Base-by-base conservation (phyloP, 2,113 vertebrate species). In the Anser brachyrhynchus region DNA sequence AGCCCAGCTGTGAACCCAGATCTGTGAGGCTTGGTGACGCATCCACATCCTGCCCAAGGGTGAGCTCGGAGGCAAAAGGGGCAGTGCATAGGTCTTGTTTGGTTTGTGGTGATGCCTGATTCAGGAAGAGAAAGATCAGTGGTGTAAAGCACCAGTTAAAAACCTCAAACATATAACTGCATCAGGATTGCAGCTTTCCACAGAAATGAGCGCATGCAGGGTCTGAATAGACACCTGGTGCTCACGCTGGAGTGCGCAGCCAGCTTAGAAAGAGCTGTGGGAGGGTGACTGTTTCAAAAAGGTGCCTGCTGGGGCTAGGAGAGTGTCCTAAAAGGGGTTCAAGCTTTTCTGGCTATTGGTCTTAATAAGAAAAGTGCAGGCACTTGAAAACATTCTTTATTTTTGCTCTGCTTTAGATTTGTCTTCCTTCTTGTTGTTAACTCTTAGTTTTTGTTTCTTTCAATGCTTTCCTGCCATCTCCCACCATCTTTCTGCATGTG, bases 301-400 rank as follows among this genome's bases (percentile, higher is more conserved):
- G 49, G 26, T 10, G 4, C 0, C 0, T 51, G 2, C 11, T 71
- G 44, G 77, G 13, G 37, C 33, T 57, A n/a, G n/a, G 5, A 18
- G 23, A 46, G 31, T 51, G n/a, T 46, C 41, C n/a, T 55, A 58
- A 66, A 73, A 51, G 8, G 25, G 3, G 1, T 71, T 37, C 11
- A 58, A 76, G 35, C 8, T 73, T 79, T 82, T 82, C 26, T 58
- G 28, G 26, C 7, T n/a, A 23, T 37, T 59, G 31, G 12, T 77
- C 69, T 88, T 39, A 31, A 11, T 2, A 85, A 70, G 20, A 84
- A 41, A 76, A 62, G 26, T 66, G 21, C 3, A 8, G 64, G 13
- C 8, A 6, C 66, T 70, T 54, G 28, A 70, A 81, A 93, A 70
- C 23, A 23, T 43, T 33, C 31, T 39, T 46, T 39, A n/a, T 62